Evolutionary conservation across 2,797 vertebrate genomes (phyloP), one percentile per base, ranked within the genome.

Genomic region (Tympanoctomys barrerae): DNA sequence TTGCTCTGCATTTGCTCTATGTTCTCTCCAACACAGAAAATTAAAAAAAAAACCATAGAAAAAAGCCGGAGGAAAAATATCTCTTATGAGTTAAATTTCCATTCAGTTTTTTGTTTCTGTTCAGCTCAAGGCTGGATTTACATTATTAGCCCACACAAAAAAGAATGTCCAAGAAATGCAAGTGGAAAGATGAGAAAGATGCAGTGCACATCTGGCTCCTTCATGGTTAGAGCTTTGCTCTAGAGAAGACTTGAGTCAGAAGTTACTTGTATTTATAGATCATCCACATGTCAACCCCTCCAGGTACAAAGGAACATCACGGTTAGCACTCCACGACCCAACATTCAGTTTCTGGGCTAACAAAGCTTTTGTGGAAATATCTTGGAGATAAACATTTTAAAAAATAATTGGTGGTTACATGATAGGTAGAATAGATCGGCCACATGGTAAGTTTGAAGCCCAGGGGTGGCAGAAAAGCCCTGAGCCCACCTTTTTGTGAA

Each of bases 81-180:
- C 22, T 87, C n/a, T 70, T 87, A 22, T 79, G 39, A 77, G 57
- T 96, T 89, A 91, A 96, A 80, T 83, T 73, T 93, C 49, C 77
- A 52, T 24, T 68, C 28, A 77, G 33, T 78, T 42, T 36, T 46
- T 73, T 42, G 12, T 89, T 95, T 96, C 75, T 73, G 49, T 82
- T 80, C 94, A 84, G 24, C 9, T 46, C 26, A 71, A 1, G 77
- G 42, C 46, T 89, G 42, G 46, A 75, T 94, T 95, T 94, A 64
- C 3, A 54, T 64, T 10, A 6, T 61, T 21, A 90, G 42, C 61
- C 75, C 28, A 86, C 36, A 59, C 39, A 78, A 86, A 84, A 21
- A 19, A 94, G 70, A 84, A 95, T 92, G 94, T 39, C 78, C 59
- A 77, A 84, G 84, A 94, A 83, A 86, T 82, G 4, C 49, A 87